Evolutionary conservation across 1,140 invertebrate genomes (phyloP), one percentile per base, ranked within the genome.

Genomic region (Heliconius melpomene): DNA sequence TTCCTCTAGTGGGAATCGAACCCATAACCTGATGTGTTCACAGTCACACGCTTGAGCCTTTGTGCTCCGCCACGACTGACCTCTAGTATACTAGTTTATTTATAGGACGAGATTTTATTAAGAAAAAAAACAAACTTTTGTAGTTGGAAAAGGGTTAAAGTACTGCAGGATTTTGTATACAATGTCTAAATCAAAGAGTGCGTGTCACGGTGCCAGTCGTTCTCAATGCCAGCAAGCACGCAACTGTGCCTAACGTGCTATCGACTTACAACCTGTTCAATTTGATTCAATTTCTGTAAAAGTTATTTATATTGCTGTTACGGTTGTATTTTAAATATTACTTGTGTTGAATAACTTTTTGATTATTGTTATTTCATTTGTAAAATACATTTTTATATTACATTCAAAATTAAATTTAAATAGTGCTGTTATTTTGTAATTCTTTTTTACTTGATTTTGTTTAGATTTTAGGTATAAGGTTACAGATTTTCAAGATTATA

Each of bases 211-310:
- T 32, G 88, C 80, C 72, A 72, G 50, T 70, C 20, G n/a, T 60
- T 79, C 83, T 85, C 83, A 88, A 82, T 80, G 83, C 74, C 77
- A 52, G 38, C 13, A n/a, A 52, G 57, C 92, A 92, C 91, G 91
- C 91, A 83, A 93, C 82, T 78, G 91, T 81, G 89, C 91, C 89
- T 92, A 90, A 85, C 83, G 26, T 26, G 77, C 87, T 92, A 93
- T 93, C 91, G 87, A 89, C 89, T 93, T 92, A 92, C 91, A 93
- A 89, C 86, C 40, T 90, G 89, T 90, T 90, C 89, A 91, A 90
- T 89, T 86, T 91, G 89, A 82, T 89, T 86, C 87, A 92, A 93
- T 92, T 91, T 93, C 92, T 92, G 91, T 92, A 88, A 89, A 90
- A 83, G 87, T 88, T 90, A 90, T 90, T 92, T 87, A 91, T 92